Percentiles rank a stretch among this genome's conserved stretches.
Conservation (phyloP, 2,113 vertebrate species). For the Leptobrachium ailaonicum region DNA sequence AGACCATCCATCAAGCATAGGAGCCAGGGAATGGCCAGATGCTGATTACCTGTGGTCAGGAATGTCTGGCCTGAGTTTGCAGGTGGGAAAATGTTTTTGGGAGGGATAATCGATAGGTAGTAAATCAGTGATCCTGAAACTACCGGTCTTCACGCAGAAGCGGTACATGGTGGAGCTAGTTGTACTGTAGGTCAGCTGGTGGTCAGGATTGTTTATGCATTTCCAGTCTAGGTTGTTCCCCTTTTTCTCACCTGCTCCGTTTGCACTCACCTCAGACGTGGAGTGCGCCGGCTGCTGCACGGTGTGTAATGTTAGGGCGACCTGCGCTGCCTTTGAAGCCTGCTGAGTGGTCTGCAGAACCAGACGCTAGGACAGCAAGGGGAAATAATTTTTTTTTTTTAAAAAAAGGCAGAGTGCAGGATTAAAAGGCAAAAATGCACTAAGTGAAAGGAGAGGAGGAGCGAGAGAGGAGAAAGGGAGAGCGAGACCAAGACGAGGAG, state of each 20-base stretch:
- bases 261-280: conserved; percentile 62
- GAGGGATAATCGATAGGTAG: too few species aligned
- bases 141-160: not conserved
- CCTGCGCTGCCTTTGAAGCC: conserved; percentile 57
- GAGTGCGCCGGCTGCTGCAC: conserved; percentile 63
- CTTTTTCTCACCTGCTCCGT: not conserved
- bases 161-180: too few species aligned
- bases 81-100: not conserved
- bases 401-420: not conserved
- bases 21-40: too few species aligned
- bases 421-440: not conserved
- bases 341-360: conserved; percentile 62
- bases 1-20: too few species aligned
- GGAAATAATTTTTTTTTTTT: not conserved
- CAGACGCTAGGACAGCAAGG: conserved; percentile 54
- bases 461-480: not conserved
- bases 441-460: not conserved
- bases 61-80: too few species aligned
- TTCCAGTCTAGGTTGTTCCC: not conserved
- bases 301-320: conserved; percentile 58
- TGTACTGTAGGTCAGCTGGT: too few species aligned
- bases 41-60: not conserved
- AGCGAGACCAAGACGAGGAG: not conserved
- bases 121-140: too few species aligned
- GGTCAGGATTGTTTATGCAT: too few species aligned